These are phyloP conservation scores for Salticus scenicus DNA, from an alignment of 2,888 invertebrate genomes.

Conservation along the genomic window DNA sequence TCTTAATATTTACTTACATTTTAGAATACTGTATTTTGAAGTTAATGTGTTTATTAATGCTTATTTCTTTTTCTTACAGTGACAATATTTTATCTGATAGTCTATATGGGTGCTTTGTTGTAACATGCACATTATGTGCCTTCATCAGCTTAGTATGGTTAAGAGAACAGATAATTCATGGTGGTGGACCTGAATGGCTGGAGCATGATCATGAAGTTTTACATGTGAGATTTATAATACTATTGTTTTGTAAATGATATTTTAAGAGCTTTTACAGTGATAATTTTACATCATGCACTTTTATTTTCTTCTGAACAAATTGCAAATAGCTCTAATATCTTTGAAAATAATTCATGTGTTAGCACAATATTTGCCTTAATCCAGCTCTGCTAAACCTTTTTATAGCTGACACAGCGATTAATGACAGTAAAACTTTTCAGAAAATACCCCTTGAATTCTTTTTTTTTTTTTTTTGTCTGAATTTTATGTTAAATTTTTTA, in stretches of 20 bases:
- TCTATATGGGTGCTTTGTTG: constrained; percentile 96
- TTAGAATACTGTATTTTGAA: background rate
- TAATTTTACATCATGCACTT: too few species aligned
- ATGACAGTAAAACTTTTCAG: too few species aligned
- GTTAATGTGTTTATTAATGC: background rate
- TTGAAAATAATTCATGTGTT: too few species aligned
- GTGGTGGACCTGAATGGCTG: constrained; percentile 97
- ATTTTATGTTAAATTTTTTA: too few species aligned
- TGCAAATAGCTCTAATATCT: too few species aligned
- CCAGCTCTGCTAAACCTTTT: too few species aligned
- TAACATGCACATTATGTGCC: constrained; percentile 94
- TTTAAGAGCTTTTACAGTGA: too few species aligned
- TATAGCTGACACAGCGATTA: too few species aligned
- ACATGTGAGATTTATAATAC: constrained; percentile 10
- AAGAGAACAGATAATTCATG: constrained; percentile 97
- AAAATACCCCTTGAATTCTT: too few species aligned
- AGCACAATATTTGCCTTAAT: too few species aligned
- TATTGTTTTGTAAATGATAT: background rate
- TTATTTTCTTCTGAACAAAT: too few species aligned
- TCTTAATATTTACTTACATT: background rate
- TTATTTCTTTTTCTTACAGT: constrained; percentile 72
- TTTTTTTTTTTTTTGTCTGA: too few species aligned
- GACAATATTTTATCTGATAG: constrained; percentile 95
- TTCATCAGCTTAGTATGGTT: constrained; percentile 98
- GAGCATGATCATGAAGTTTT: constrained; percentile 78